Percentiles rank a stretch among this genome's conserved stretches.
Evolutionary conservation across 2,113 vertebrate genomes (phyloP).

Genomic region (Tragulus kanchil): DNA sequence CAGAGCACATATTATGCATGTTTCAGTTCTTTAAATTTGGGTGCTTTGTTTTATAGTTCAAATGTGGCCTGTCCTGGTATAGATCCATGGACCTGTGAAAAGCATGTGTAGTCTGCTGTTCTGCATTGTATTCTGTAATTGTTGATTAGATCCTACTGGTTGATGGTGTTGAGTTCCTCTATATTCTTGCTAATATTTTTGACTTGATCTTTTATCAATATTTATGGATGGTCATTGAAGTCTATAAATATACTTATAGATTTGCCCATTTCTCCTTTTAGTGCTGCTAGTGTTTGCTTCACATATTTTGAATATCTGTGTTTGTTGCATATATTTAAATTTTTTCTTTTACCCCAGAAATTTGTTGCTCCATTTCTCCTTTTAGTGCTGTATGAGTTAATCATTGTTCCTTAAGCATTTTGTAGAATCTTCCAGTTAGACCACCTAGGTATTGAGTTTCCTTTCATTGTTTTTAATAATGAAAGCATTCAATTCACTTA

Average conservation of each 20-base stretch:
- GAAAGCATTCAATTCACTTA: background rate
- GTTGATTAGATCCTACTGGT: background rate
- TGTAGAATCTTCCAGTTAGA: background rate
- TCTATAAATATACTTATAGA: background rate
- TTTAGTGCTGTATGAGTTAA: too few species aligned
- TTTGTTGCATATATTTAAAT: too few species aligned
- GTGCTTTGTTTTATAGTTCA: background rate
- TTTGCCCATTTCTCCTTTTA: background rate
- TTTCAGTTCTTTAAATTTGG: background rate
- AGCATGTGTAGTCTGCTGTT: background rate
- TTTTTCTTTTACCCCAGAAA: too few species aligned
- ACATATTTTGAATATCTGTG: background rate
- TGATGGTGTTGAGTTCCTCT: background rate
- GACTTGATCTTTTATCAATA: background rate
- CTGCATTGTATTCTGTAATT: background rate
- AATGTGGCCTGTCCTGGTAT: background rate
- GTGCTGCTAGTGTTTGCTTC: background rate
- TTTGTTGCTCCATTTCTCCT: too few species aligned
- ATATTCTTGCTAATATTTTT: background rate
- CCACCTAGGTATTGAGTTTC: background rate
- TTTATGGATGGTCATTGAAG: background rate
- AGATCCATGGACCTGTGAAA: fast-evolving
- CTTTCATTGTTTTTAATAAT: background rate
- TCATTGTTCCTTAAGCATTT: background rate
- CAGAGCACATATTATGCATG: background rate